Percentiles rank a stretch among this genome's conserved stretches.
Conservation (phyloP, 1,140 invertebrate genomes). For the Drepana arcuata region DNA sequence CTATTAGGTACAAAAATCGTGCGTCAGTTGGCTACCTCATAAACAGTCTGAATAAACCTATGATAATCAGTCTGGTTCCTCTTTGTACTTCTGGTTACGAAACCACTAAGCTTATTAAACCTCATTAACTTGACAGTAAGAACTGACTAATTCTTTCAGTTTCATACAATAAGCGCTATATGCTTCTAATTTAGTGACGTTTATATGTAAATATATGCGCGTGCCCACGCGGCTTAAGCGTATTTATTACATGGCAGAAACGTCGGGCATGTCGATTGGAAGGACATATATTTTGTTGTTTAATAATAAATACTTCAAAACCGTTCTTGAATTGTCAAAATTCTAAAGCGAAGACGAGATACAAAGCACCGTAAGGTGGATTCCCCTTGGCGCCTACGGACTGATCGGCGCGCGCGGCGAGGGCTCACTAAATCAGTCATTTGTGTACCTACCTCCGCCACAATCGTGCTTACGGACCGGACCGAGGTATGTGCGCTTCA, state of each 20-base stretch:
- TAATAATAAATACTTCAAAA: too few species aligned
- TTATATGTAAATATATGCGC: conserved; percentile 40
- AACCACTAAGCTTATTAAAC: too few species aligned
- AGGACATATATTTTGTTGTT: conserved; percentile 19
- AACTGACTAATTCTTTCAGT: too few species aligned
- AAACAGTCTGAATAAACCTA: too few species aligned
- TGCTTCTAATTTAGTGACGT: conserved; percentile 8
- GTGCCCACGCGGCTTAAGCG: conserved; percentile 22
- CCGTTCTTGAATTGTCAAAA: conserved; percentile 1
- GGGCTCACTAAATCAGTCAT: conserved; percentile 41
- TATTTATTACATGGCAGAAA: conserved; percentile 14
- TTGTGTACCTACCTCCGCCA: conserved; percentile 37
- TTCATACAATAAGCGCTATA: too few species aligned
- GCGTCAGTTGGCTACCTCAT: too few species aligned
- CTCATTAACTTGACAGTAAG: too few species aligned
- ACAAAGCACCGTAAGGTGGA: conserved; percentile 32
- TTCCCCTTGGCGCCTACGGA: conserved; percentile 35
- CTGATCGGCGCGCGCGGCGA: too few species aligned
- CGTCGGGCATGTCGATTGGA: conserved; percentile 4
- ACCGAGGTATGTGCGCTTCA: conserved; percentile 43
- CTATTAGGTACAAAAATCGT: too few species aligned
- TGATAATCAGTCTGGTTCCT: too few species aligned
- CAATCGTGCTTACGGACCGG: conserved; percentile 31
- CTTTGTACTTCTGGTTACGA: too few species aligned
- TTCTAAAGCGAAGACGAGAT: conserved; percentile 4